phyloP scores from a whole-genome alignment of 1,140 invertebrate genomes.

The Rhopalosiphum padi region DNA sequence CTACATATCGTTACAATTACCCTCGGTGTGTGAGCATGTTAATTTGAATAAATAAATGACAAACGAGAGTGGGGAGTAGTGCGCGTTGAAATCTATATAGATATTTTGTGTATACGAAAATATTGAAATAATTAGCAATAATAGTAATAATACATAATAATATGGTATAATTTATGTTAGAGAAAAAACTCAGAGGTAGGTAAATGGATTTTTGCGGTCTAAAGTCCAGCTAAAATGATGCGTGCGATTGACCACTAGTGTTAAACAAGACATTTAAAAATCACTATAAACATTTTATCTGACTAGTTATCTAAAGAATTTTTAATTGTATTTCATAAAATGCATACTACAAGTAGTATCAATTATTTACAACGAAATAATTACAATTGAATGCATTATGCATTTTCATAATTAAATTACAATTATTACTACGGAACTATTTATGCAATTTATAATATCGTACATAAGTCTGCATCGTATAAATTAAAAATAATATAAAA shows the following conservation, averaged over 20 bases:
- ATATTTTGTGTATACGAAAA: neutral
- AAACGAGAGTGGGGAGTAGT: neutral
- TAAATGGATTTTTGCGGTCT: neutral
- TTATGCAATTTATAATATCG: neutral
- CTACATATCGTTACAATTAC: constrained; percentile 30
- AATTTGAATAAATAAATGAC: constrained; percentile 55
- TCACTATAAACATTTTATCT: neutral
- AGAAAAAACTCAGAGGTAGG: neutral
- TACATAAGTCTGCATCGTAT: neutral
- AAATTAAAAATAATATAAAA: neutral
- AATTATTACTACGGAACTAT: neutral
- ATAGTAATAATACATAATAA: neutral
- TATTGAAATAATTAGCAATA: neutral
- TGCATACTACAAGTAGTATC: neutral
- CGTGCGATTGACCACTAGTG: neutral
- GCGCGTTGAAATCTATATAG: neutral
- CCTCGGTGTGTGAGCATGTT: constrained; percentile 34
- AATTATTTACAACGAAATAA: neutral
- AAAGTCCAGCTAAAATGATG: neutral
- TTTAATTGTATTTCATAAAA: neutral
- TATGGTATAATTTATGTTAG: neutral
- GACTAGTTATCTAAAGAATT: neutral
- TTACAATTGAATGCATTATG: neutral
- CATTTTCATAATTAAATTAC: neutral
- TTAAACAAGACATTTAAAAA: neutral